Evolutionary conservation across 2,888 invertebrate genomes (phyloP), one percentile per base, ranked within the genome.

Genomic region (Lasioglossum oenotherae): DNA sequence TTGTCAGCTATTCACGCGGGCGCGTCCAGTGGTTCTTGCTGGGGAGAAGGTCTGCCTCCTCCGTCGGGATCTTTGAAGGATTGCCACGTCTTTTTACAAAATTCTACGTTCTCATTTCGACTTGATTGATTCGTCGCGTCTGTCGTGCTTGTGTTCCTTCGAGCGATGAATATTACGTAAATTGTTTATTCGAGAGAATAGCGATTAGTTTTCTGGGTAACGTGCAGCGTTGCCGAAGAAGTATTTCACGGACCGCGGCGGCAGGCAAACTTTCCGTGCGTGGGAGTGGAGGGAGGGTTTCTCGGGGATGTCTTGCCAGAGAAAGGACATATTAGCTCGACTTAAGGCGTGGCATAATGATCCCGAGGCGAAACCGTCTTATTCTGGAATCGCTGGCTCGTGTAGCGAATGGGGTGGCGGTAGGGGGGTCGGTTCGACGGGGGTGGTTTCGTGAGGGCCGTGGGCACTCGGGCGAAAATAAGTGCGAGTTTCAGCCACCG

Each of bases 331-430:
- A 95, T 95, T 95, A 95, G 95, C 94, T 95, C 94, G 94, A 95
- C 95, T 95, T 95, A 95, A 95, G 95, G 93, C 94, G 94, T 92
- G 92, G 93, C 93, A 92, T 94, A 94, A 94, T 94, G 94, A 94
- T 94, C 93, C 92, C 87, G 23, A 86, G 92, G 91, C 92, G 89
- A 94, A 93, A 92, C 92, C 93, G 91, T 94, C 93, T 93, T 92
- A 91, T 92, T 90, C 91, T 90, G 57, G 84, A 90, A 73, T 91
- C 74, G 79, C 49, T 82, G 71, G 77, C 69, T 80, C 80, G 88
- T 78, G 83, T 64, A 76, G 78, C 53, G 78, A 46, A 77, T 81
- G 82, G 80, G 74, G 75, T 57, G 57, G 10, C 23, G 64, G 67
- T 12, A 53, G 69, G 77, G 77, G 80, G 81, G 46, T 74, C 46